A percentile compares a stretch with the other conserved stretches of the same genome.
phyloP scores from a whole-genome alignment of 2,113 vertebrate species.

The Lasiurus cinereus region DNA sequence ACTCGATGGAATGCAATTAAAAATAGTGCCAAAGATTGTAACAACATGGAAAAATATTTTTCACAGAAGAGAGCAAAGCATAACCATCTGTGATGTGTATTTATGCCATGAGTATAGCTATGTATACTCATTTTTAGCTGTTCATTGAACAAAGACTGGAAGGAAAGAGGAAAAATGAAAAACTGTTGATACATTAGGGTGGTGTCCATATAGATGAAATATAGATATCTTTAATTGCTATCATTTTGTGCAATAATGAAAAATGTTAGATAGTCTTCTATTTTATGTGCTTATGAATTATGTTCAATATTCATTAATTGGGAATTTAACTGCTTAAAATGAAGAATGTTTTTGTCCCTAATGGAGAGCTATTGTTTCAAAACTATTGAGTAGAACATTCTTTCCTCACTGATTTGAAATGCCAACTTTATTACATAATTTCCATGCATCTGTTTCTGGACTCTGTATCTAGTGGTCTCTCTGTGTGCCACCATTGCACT shows the following conservation, averaged over 20 bases:
- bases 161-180: not conserved
- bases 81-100: not conserved
- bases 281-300: not conserved
- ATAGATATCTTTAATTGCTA: not conserved
- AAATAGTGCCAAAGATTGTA: not conserved
- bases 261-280: not conserved
- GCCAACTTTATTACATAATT: not conserved
- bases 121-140: not conserved
- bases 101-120: not conserved
- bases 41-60: not conserved
- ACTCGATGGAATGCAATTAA: slow-evolving; percentile 20
- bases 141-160: not conserved
- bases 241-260: slow-evolving; percentile 45
- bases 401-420: slow-evolving; percentile 3
- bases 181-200: not conserved
- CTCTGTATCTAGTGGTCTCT: not conserved
- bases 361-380: not conserved
- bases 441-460: not conserved
- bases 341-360: not conserved
- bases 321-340: not conserved
- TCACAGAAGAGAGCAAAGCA: not conserved
- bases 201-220: not conserved
- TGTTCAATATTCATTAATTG: not conserved
- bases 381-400: not conserved
- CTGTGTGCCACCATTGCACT: not conserved